Conservation (phyloP, 2,888 invertebrate genomes). For the Anticlea derivata region DNA sequence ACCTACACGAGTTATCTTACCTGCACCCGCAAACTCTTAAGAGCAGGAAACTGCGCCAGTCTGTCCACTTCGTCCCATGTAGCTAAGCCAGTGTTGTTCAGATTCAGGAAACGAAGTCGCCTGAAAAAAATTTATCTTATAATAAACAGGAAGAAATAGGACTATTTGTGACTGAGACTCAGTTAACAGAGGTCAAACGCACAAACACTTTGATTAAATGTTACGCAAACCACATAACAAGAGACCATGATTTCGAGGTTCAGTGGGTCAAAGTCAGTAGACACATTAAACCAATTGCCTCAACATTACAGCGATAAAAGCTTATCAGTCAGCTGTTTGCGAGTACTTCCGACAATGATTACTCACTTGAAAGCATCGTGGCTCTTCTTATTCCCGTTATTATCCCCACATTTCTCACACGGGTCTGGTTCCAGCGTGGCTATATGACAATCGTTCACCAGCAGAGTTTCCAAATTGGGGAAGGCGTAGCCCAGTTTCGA, state of each 20-base stretch:
- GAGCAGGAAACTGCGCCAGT: slow-evolving; percentile 91
- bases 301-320: slow-evolving; percentile 28
- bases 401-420: slow-evolving; percentile 80
- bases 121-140: slow-evolving; percentile 68
- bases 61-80: slow-evolving; percentile 96
- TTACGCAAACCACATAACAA: slow-evolving; percentile 38
- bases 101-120: slow-evolving; percentile 90
- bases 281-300: slow-evolving; percentile 46
- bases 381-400: slow-evolving; percentile 79
- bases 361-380: slow-evolving; percentile 86
- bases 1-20: slow-evolving; percentile 65
- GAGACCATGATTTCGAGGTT: slow-evolving; percentile 50
- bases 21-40: slow-evolving; percentile 93
- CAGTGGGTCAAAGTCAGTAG: slow-evolving; percentile 66
- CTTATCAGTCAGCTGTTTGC: slow-evolving; percentile 30
- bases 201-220: slow-evolving; percentile 33
- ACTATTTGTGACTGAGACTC: slow-evolving; percentile 21
- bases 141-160: slow-evolving; percentile 27
- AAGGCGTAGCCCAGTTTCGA: slow-evolving; percentile 93
- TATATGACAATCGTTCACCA: slow-evolving; percentile 94
- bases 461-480: slow-evolving; percentile 92
- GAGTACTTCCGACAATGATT: slow-evolving; percentile 26
- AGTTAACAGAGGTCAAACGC: slow-evolving; percentile 28
- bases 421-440: slow-evolving; percentile 85
- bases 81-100: slow-evolving; percentile 92